phyloP scores from a whole-genome alignment of 2,113 vertebrate species.

The Poecilia latipinna region DNA sequence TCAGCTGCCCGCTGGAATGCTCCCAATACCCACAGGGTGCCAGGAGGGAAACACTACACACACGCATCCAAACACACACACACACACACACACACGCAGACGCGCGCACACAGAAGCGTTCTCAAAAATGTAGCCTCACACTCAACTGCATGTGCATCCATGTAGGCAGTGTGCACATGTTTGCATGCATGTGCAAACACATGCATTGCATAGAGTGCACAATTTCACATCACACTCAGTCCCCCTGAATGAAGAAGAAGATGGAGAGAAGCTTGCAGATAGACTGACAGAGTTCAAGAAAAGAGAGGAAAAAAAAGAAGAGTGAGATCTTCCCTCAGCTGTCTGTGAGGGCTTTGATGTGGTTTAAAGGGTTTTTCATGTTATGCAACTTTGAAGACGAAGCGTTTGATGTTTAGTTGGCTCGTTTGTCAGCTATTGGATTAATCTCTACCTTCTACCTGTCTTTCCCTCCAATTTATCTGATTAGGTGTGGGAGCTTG shows the following conservation, averaged over 20 bases:
- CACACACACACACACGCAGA: not conserved
- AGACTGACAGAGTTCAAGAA: constrained; percentile 62
- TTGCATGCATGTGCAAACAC: constrained; percentile 18
- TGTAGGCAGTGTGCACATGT: constrained; percentile 37
- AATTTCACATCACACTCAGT: constrained; percentile 65
- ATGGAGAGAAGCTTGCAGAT: constrained; percentile 36
- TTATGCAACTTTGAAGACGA: constrained; percentile 78
- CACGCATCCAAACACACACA: constrained; percentile 18
- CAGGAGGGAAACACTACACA: constrained; percentile 61
- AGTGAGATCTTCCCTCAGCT: constrained; percentile 67
- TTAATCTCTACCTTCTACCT: constrained; percentile 64
- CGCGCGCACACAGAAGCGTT: not conserved
- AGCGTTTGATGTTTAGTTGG: constrained; percentile 75
- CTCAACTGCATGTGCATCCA: constrained; percentile 41
- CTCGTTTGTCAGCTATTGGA: constrained; percentile 74
- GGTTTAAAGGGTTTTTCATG: constrained; percentile 75
- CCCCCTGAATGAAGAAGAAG: constrained; percentile 44
- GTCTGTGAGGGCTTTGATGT: constrained; percentile 70
- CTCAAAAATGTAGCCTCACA: constrained; percentile 19
- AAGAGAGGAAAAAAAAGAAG: constrained; percentile 54
- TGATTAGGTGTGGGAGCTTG: constrained; percentile 63
- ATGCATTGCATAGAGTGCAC: constrained; percentile 56
- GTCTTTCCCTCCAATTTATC: constrained; percentile 54
- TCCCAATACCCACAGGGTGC: constrained; percentile 72
- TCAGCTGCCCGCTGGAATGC: constrained; percentile 75